phyloP scores from a whole-genome alignment of 2,797 vertebrate species.

The Antrozous pallidus region DNA sequence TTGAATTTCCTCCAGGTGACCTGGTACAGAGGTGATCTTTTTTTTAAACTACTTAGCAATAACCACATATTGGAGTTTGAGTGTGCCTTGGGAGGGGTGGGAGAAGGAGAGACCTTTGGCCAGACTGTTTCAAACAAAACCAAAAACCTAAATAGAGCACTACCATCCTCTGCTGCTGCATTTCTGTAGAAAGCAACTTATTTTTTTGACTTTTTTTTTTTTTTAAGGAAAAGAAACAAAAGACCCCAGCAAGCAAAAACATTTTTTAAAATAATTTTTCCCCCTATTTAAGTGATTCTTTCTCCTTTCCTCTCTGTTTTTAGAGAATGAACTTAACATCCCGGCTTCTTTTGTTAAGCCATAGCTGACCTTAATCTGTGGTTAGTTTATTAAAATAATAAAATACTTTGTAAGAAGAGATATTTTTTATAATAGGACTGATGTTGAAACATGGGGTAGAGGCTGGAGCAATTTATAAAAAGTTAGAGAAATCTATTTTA shows the following conservation, averaged over 20 bases:
- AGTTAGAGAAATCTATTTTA: constrained; percentile 69
- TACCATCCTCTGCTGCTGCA: constrained; percentile 61
- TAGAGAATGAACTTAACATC: constrained; percentile 72
- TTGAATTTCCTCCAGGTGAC: constrained; percentile 38
- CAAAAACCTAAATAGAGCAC: constrained; percentile 65
- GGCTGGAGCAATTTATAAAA: constrained; percentile 65
- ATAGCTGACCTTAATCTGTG: constrained; percentile 78
- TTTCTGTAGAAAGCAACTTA: constrained; percentile 69
- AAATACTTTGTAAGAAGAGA: constrained; percentile 73
- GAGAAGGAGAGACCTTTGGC: constrained; percentile 24
- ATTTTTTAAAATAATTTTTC: constrained; percentile 9
- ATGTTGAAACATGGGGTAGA: constrained; percentile 50
- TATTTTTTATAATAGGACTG: constrained; percentile 78
- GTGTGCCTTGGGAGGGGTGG: background rate
- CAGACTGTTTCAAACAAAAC: constrained; percentile 69
- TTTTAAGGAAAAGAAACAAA: constrained; percentile 44
- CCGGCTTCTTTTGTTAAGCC: constrained; percentile 83
- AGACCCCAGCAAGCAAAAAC: constrained; percentile 51
- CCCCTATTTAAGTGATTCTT: constrained; percentile 63
- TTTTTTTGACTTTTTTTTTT: constrained; percentile 56
- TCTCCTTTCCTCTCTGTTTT: constrained; percentile 67
- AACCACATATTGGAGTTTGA: constrained; percentile 6
- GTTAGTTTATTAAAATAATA: constrained; percentile 78
- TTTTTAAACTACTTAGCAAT: constrained; percentile 68
- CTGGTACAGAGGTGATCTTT: constrained; percentile 39